Evolutionary conservation across 2,888 invertebrate species (phyloP), one percentile per base, ranked within the genome.

Genomic region (Chaitophorus viminalis): DNA sequence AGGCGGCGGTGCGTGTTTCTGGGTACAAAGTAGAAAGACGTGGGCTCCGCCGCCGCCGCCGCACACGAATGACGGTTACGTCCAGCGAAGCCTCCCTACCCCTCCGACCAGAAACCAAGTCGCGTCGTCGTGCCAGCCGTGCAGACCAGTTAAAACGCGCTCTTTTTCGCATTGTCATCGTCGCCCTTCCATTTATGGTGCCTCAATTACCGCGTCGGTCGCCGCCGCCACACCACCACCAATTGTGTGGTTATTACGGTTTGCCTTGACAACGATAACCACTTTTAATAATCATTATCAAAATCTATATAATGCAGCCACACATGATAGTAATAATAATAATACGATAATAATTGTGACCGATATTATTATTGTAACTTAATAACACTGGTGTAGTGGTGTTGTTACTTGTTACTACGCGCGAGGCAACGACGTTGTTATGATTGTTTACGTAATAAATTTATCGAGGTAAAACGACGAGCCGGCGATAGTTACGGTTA

Each of bases 81-180:
- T 87, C 87, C 87, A 87, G 87, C 65, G 33, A 87, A 81, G 18
- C 54, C 79, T n/a, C 82, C 52, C 65, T 39, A 21, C 76, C 33
- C 77, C 31, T 18, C 25, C 36, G 36, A 79, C 68, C 60, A 65
- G 65, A 77, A 54, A 87, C 65, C 79, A 29, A 85, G 60, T 78
- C 86, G 72, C 79, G 79, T 70, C 46, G 46, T 78, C 79, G 78
- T 46, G 85, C 77, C 85, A 52, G 72, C 70, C 72, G 54, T 81
- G 87, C 87, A 87, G 87, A 87, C 87, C 79, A 81, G 87, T 87
- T 87, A 87, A 79, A 87, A 81, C 81, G 87, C 87, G 87, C 81
- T 87, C 87, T 87, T 87, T n/a, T 87, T 87, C 81, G 79, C 87
- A 87, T 87, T 87, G 87, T 87, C 87, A 87, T 87, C 87, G 65